Evolutionary conservation across 1,140 invertebrate species (phyloP).

Genomic region (Heliconius hermathena): DNA sequence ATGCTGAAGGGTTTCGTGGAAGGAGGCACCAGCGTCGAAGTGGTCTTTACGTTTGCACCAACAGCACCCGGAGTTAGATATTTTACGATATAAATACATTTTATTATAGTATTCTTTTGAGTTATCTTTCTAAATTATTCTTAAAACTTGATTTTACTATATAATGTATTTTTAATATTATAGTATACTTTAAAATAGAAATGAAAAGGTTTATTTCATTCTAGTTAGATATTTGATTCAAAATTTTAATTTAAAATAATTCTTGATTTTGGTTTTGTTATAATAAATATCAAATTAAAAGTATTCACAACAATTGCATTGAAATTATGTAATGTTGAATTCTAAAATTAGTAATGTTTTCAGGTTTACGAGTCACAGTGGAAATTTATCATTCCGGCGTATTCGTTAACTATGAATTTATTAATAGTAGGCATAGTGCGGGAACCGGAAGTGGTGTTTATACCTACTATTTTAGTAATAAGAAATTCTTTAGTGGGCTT

Average conservation of each 20-base stretch:
- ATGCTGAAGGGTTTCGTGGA: conserved; percentile 68
- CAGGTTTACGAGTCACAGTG: conserved; percentile 72
- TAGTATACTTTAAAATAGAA: too few relatives aligned
- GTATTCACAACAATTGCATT: too few relatives aligned
- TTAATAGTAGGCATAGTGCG: conserved; percentile 67
- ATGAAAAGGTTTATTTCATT: neutral
- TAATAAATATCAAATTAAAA: too few relatives aligned
- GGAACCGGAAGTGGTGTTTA: conserved; percentile 67
- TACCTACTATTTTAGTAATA: conserved; percentile 68
- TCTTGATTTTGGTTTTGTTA: too few relatives aligned
- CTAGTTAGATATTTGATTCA: too few relatives aligned
- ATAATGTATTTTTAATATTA: too few relatives aligned
- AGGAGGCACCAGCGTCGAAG: conserved; percentile 65
- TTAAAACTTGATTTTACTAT: too few relatives aligned
- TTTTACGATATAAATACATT: neutral
- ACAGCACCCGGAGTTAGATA: conserved; percentile 60
- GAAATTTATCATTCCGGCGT: conserved; percentile 63
- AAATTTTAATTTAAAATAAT: too few relatives aligned
- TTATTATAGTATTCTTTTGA: too few relatives aligned
- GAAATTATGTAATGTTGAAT: neutral
- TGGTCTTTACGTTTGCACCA: conserved; percentile 72
- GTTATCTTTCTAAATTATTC: too few relatives aligned
- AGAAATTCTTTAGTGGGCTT: conserved; percentile 71
- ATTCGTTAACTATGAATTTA: conserved; percentile 58
- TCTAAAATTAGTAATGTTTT: neutral